Conservation (phyloP, 1,140 invertebrate genomes). For the Brachionus manjavacas region DNA sequence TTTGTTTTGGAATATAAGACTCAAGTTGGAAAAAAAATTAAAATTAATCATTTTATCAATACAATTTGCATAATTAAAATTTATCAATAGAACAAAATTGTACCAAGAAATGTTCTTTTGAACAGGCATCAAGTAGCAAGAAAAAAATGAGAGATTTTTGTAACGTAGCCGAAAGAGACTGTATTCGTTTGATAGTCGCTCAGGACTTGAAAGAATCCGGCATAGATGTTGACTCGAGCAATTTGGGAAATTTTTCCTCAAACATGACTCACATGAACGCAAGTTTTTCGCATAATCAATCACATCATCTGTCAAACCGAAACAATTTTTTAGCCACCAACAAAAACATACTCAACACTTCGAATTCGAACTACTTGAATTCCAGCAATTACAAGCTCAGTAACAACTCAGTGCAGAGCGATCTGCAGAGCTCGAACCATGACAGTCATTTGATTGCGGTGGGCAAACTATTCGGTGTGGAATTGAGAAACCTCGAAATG, state of each 20-base stretch:
- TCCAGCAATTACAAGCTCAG: constrained; percentile 4
- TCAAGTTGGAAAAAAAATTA: neutral
- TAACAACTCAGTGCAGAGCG: neutral
- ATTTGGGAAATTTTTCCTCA: constrained; percentile 18
- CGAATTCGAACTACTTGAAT: neutral
- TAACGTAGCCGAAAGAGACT: constrained; percentile 40
- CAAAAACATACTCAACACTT: constrained; percentile 21
- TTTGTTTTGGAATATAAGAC: neutral
- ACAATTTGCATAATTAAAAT: constrained; percentile 9
- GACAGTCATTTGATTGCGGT: neutral
- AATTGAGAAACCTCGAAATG: constrained; percentile 1
- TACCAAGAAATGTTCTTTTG: neutral
- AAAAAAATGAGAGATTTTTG: constrained; percentile 40
- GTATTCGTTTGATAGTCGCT: constrained; percentile 39
- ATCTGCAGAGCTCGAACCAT: neutral
- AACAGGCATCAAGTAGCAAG: neutral
- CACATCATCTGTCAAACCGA: neutral
- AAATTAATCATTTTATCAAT: neutral
- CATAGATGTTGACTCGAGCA: constrained; percentile 37
- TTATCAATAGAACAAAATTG: neutral
- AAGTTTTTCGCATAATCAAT: constrained; percentile 19
- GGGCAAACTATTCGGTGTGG: neutral
- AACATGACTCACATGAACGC: constrained; percentile 37
- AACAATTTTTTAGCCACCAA: neutral
- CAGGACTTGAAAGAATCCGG: constrained; percentile 40